phyloP scores from a whole-genome alignment of 2,888 invertebrate species.

The Rhynchonema sp. region DNA sequence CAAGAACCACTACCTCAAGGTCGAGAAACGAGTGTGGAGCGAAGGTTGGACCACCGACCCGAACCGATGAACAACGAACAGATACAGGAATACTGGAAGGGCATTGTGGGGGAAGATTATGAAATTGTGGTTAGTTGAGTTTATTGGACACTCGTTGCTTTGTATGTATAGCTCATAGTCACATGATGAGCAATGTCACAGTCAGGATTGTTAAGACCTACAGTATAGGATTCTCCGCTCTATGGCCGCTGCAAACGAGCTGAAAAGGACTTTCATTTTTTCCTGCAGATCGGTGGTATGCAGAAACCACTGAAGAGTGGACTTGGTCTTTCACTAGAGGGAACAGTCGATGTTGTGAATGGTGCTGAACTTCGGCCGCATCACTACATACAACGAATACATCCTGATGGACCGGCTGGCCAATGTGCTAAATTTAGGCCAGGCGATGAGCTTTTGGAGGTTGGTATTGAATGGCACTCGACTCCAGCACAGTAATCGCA shows the following conservation, averaged over 20 bases:
- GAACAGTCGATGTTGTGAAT: constrained; percentile 87
- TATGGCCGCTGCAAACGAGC: too few relatives aligned
- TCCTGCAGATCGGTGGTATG: background rate
- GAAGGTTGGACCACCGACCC: background rate
- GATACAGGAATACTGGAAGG: constrained; percentile 51
- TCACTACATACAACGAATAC: constrained; percentile 77
- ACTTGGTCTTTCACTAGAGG: constrained; percentile 76
- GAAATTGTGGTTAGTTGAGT: constrained; percentile 52
- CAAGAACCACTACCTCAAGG: background rate
- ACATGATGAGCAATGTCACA: too few relatives aligned
- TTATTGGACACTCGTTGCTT: too few relatives aligned
- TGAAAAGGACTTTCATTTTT: too few relatives aligned
- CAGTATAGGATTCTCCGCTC: too few relatives aligned
- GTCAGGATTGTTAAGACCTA: too few relatives aligned
- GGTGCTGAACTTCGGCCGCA: constrained; percentile 91
- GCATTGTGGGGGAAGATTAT: constrained; percentile 53
- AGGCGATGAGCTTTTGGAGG: constrained; percentile 77
- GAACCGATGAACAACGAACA: background rate
- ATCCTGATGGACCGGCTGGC: constrained; percentile 93
- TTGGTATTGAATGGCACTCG: constrained; percentile 19
- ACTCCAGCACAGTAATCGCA: too few relatives aligned
- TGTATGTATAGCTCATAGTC: too few relatives aligned
- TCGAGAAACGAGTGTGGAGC: too few relatives aligned
- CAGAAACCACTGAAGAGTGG: constrained; percentile 9
- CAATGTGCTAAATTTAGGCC: constrained; percentile 66